Evolutionary conservation across 2,113 vertebrate genomes (phyloP).

Genomic region (Mobula birostris): DNA sequence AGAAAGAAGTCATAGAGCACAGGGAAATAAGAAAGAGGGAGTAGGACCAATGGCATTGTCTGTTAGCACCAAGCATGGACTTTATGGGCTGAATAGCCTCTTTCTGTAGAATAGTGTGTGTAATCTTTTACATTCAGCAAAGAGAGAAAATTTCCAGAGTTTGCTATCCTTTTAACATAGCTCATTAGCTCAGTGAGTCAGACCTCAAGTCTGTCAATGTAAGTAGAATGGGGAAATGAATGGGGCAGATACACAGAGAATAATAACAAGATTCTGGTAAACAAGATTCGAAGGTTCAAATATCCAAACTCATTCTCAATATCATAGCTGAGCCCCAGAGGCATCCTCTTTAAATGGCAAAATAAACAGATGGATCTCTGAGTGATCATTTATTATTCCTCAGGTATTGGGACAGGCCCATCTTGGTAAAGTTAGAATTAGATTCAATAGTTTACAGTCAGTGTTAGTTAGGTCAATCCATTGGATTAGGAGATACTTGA

Average conservation of each 20-base stretch:
- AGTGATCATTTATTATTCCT: background rate
- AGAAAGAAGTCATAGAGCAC: too few species aligned
- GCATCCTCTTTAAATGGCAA: background rate
- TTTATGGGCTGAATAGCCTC: too few species aligned
- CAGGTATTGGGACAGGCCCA: too few species aligned
- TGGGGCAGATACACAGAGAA: background rate
- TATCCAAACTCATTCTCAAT: background rate
- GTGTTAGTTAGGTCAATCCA: too few species aligned
- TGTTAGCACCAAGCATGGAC: too few species aligned
- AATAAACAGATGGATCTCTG: background rate
- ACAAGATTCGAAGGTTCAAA: background rate
- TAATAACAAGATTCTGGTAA: background rate
- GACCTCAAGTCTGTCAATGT: background rate
- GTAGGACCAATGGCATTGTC: too few species aligned
- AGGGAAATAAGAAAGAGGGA: too few species aligned
- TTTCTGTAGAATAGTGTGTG: background rate
- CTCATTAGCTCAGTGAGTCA: background rate
- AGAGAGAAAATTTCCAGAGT: background rate
- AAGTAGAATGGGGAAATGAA: background rate
- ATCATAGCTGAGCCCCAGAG: background rate
- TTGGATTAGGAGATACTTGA: too few species aligned
- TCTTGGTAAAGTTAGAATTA: too few species aligned
- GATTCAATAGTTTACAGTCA: too few species aligned
- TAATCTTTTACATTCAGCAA: background rate
- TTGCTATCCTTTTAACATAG: background rate